These are phyloP conservation scores for Cephonodes hylas DNA, from an alignment of 2,888 invertebrate species.

Conservation along the genomic window DNA sequence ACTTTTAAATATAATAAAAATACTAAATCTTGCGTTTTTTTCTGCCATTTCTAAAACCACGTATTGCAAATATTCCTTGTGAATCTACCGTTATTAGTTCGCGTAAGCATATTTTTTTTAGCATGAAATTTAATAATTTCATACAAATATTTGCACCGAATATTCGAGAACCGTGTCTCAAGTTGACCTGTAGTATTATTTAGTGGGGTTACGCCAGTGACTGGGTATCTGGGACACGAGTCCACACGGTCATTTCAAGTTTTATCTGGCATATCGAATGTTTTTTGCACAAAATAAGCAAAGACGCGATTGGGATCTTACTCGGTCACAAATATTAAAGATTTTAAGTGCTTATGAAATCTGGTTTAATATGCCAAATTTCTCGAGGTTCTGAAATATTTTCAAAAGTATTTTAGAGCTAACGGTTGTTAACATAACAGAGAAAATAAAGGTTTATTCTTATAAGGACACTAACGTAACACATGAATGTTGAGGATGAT, in stretches of 20 bases:
- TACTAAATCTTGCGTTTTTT: not conserved
- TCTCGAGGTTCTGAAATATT: not conserved
- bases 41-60: not conserved
- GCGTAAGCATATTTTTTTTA: not conserved
- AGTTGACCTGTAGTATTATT: conserved; percentile 27
- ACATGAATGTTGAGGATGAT: not conserved
- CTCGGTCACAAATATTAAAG: not conserved
- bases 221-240: conserved; percentile 40
- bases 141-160: not conserved
- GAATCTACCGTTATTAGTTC: not conserved
- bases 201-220: conserved; percentile 34
- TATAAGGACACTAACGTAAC: too few species aligned
- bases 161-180: conserved; percentile 14
- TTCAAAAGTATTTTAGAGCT: not conserved
- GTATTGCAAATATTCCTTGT: not conserved
- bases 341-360: not conserved
- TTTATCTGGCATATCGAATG: conserved; percentile 37
- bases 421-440: not conserved
- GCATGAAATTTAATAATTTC: not conserved
- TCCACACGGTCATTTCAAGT: conserved; percentile 21
- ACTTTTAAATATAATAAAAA: not conserved
- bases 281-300: conserved; percentile 10
- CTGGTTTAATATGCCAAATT: not conserved
- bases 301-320: not conserved
- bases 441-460: not conserved